Evolutionary conservation across 2,113 vertebrate species (phyloP), one percentile per base, ranked within the genome.

Genomic region (Cromileptes altivelis): DNA sequence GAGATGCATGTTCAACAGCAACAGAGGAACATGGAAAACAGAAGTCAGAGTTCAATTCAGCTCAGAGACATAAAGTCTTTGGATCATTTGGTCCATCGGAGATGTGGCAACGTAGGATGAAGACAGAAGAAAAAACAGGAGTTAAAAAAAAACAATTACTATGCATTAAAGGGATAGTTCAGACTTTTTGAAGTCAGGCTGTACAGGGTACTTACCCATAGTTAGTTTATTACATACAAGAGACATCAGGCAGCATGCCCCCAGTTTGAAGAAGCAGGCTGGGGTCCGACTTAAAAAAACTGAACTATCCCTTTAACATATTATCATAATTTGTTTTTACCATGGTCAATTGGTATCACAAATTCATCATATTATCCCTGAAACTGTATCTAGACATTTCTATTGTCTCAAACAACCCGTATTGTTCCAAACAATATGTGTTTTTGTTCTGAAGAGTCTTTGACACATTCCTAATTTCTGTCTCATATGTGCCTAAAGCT

Each of bases 61-160:
- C 11, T 45, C 12, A 65, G 1, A 17, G 70, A 70, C 18, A 79
- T 27, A 75, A 72, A 0, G 3, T 27, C 15, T 78, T 64, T 74
- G 37, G 56, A 64, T 77, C 21, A 37, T 19, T 81, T 81, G 70
- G 70, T 82, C 40, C 74, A 64, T 45, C 47, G 40, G 18, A 52
- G 40, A 78, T 45, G 19, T 42, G 25, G 55, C 27, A 81, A 62
- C 15, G 4, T 33, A 40, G 21, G 7, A 45, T 0, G 56, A 77
- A 52, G 19, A 30, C 49, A 9, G 45, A 49, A 2, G 42, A 45
- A 45, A 45, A 45, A 45, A 42, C 7, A 42, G 23, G 23, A 64
- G 10, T 37, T 73, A 0, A 58, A 37, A 85, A 13, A 27, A 85
- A 14, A 23, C 6, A 50, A 52, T 17, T 2, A 19, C 6, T 15